Evolutionary conservation across 2,113 vertebrate genomes (phyloP).

Genomic region (Hirundichthys speculiger): DNA sequence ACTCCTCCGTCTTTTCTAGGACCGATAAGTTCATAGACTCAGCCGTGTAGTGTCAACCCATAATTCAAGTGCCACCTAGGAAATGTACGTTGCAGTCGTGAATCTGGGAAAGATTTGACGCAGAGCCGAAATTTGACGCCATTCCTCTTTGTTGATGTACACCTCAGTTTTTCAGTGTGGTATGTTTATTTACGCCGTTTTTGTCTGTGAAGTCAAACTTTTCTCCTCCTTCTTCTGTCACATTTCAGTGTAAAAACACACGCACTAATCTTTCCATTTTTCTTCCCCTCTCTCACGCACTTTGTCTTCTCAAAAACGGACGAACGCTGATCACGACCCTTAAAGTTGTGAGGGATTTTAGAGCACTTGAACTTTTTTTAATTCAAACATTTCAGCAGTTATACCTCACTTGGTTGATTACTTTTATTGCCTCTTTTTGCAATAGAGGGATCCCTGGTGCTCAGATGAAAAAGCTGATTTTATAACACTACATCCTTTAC

Average conservation of each 20-base stretch:
- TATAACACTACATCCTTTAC: conserved; percentile 54
- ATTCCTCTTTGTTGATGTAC: conserved; percentile 39
- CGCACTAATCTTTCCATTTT: conserved; percentile 22
- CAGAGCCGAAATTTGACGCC: conserved; percentile 45
- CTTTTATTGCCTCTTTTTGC: conserved; percentile 41
- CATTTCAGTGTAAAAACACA: conserved; percentile 26
- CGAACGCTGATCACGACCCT: conserved; percentile 30
- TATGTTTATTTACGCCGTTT: conserved; percentile 21
- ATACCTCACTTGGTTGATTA: conserved; percentile 51
- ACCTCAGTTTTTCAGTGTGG: not conserved
- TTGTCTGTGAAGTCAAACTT: conserved; percentile 17
- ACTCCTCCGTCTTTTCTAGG: conserved; percentile 1
- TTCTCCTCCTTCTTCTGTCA: not conserved
- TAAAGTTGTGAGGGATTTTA: conserved; percentile 30
- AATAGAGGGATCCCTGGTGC: conserved; percentile 69
- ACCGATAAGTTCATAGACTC: conserved; percentile 15
- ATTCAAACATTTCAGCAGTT: conserved; percentile 58
- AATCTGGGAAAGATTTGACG: conserved; percentile 32
- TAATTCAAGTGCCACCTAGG: conserved; percentile 55
- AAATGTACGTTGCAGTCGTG: conserved; percentile 34
- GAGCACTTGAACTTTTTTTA: conserved; percentile 55
- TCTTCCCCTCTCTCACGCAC: not conserved
- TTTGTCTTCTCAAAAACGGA: conserved; percentile 53
- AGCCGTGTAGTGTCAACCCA: conserved; percentile 29
- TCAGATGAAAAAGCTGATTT: conserved; percentile 64